Evolutionary conservation across 2,888 invertebrate species (phyloP).

Genomic region (Ethmia dodecea): DNA sequence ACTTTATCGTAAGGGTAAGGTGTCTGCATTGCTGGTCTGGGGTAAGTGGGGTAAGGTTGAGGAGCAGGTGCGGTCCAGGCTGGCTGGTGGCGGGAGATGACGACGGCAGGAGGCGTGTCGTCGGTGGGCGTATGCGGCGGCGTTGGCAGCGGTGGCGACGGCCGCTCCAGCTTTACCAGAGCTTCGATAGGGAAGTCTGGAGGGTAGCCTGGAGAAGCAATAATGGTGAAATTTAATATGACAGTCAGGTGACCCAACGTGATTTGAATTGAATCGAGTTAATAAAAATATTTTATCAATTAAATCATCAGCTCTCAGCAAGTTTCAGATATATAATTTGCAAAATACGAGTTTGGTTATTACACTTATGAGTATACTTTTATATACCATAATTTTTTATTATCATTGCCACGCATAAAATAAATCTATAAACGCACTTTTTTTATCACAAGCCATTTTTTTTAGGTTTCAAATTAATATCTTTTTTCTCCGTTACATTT

Average conservation of each 20-base stretch:
- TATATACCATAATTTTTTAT: too few relatives aligned
- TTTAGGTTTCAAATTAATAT: too few relatives aligned
- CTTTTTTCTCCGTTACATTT: too few relatives aligned
- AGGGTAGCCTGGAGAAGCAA: conserved; percentile 68
- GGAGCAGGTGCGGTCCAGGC: conserved; percentile 50
- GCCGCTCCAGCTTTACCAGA: conserved; percentile 78
- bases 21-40: conserved; percentile 53
- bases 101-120: conserved; percentile 71
- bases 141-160: conserved; percentile 81
- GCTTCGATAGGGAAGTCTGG: conserved; percentile 78
- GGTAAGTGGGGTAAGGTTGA: conserved; percentile 54
- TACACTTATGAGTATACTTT: too few relatives aligned
- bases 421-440: too few relatives aligned
- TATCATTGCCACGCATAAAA: too few relatives aligned
- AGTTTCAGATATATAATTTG: too few relatives aligned
- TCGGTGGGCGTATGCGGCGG: conserved; percentile 86
- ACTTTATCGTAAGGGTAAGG: conserved; percentile 62
- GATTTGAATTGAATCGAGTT: background rate
- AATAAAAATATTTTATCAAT: background rate
- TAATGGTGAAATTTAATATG: conserved; percentile 12
- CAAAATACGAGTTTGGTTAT: too few relatives aligned
- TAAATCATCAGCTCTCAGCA: too few relatives aligned
- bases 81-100: conserved; percentile 59
- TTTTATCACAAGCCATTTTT: too few relatives aligned
- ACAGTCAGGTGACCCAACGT: conserved; percentile 12